phyloP scores from a whole-genome alignment of 2,113 vertebrate species.

The Misgurnus anguillicaudatus region DNA sequence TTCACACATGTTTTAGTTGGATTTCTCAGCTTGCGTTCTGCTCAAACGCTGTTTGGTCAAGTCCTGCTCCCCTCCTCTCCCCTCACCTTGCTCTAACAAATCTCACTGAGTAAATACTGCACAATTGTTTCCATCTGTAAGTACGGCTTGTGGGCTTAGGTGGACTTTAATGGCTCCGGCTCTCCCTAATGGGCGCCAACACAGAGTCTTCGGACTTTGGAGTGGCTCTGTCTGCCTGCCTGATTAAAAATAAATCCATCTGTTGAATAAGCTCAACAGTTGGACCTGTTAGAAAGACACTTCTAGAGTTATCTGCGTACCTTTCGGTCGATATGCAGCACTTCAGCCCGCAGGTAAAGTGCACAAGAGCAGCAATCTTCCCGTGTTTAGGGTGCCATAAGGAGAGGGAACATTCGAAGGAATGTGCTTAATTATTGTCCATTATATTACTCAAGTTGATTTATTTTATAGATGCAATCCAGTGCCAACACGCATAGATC shows the following conservation, averaged over 20 bases:
- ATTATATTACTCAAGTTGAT: neutral
- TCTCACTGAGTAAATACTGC: constrained; percentile 42
- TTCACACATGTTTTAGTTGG: constrained; percentile 69
- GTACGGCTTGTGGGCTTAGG: constrained; percentile 54
- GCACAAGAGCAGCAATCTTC: no score
- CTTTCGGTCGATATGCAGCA: no score
- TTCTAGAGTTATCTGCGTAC: no score
- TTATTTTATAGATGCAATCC: constrained; percentile 9
- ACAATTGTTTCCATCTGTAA: constrained; percentile 65
- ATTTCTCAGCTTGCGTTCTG: constrained; percentile 35
- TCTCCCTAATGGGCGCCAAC: constrained; percentile 9
- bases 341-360: no score
- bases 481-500: neutral
- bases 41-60: constrained; percentile 37
- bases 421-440: neutral
- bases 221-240: constrained; percentile 8
- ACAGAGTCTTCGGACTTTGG: constrained; percentile 16
- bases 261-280: neutral
- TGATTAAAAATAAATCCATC: neutral
- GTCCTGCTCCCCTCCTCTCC: constrained; percentile 24
- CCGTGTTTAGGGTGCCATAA: no score
- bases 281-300: neutral
- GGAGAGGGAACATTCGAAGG: no score
- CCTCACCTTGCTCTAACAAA: constrained; percentile 50
- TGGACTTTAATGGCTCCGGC: constrained; percentile 52